Evolutionary conservation across 2,113 vertebrate genomes (phyloP).

Genomic region (Hippolais icterina): DNA sequence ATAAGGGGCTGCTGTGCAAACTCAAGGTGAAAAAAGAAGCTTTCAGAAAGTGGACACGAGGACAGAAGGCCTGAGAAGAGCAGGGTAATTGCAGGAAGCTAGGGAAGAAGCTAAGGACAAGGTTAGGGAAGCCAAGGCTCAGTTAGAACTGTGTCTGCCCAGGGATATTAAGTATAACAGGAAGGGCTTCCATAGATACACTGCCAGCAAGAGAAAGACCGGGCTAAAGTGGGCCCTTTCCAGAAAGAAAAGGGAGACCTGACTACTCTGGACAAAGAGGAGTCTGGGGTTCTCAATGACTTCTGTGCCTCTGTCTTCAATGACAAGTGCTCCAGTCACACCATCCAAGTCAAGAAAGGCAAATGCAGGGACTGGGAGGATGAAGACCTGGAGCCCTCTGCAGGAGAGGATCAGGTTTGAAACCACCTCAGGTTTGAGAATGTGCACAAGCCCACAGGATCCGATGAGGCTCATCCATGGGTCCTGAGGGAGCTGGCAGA

Average conservation of each 20-base stretch:
- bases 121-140: not conserved
- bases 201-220: not conserved
- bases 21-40: rapidly evolving
- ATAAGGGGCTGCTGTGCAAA: not conserved
- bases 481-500: not conserved
- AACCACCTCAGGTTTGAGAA: not conserved
- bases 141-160: not conserved
- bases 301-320: not conserved
- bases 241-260: not conserved
- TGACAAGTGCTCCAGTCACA: not conserved
- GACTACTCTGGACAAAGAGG: not conserved
- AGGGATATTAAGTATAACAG: not conserved
- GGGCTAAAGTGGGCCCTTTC: not conserved
- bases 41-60: not conserved
- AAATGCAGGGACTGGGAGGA: not conserved
- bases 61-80: not conserved
- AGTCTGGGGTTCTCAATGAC: not conserved
- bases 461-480: rapidly evolving
- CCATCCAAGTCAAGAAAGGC: not conserved
- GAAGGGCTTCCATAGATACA: not conserved
- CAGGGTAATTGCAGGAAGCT: not conserved
- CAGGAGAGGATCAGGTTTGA: not conserved
- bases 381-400: not conserved
- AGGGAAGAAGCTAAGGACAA: not conserved
- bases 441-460: not conserved